These are phyloP conservation scores for Hypocryptadius cinnamomeus DNA, from an alignment of 2,113 vertebrate species.

Conservation along the genomic window DNA sequence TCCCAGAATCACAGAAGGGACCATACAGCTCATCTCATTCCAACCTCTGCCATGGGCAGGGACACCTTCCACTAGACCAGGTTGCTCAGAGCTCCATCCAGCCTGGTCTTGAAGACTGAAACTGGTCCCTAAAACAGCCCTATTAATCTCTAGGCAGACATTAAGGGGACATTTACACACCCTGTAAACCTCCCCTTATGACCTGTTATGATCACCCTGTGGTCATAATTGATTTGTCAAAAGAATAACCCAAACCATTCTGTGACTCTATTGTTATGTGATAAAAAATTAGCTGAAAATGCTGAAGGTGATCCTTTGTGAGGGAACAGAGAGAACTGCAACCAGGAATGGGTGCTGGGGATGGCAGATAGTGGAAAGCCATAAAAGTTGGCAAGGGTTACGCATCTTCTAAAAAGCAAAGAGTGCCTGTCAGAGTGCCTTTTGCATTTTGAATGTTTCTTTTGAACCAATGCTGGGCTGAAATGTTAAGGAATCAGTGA, in stretches of 20 bases:
- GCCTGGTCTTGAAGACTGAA: background rate
- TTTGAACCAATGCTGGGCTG: background rate
- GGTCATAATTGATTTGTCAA: background rate
- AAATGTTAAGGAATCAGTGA: background rate
- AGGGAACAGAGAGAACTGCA: background rate
- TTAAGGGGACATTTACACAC: background rate
- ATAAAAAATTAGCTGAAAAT: background rate
- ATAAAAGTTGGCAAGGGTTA: background rate
- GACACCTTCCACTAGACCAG: background rate
- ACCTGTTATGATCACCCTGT: no score
- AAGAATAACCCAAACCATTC: background rate
- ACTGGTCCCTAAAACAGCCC: background rate
- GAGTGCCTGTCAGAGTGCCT: background rate
- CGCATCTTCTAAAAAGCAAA: background rate
- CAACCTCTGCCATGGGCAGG: background rate
- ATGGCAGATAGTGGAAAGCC: background rate
- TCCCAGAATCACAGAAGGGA: background rate
- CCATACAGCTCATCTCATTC: background rate
- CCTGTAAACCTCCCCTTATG: background rate
- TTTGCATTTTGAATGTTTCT: background rate
- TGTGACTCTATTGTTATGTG: background rate
- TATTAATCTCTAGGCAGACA: background rate
- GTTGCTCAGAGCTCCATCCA: background rate
- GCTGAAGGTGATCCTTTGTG: background rate
- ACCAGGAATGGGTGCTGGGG: background rate